Base-by-base conservation (phyloP, 2,888 invertebrate species). In the Choristoneura rosaceana region DNA sequence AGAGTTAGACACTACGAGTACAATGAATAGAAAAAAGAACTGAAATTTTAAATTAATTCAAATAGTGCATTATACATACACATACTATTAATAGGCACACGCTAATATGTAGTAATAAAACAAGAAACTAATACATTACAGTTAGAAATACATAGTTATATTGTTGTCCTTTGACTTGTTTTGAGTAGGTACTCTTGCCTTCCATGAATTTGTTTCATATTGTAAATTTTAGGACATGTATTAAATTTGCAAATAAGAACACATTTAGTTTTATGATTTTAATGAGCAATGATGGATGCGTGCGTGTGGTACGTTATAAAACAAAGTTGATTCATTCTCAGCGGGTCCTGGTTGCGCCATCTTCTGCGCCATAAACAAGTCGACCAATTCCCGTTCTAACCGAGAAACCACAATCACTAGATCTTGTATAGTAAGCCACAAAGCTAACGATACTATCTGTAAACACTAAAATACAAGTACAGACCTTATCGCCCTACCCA, bases 391-490 rank as follows among this genome's bases (percentile, higher is more conserved):
- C 71, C 77, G 76, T 76, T 76, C 77, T 76, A 76, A 78, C 76
- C 74, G 76, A 75, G 76, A 76, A 79, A 80, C 78, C 79, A 78
- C 80, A 80, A 76, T 77, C 77, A 75, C 78, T 80, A 69, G 68
- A 68, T 76, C 73, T 43, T 70, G 76, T 76, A 77, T 76, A 76
- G 74, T 77, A 73, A 38, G 59, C 59, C 63, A 69, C 73, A 69
- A 69, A 69, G 68, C 63, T 63, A 64, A 43, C 50, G 64, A 69
- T 67, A 58, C 71, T 58, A 67, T 58, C 66, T 61, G 64, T 25
- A 17, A 55, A 67, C 17, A 64, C 50, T 43, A 15, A 50, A 17
- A 64, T 15, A 4, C 69, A n/a, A 69, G 45, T 73, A 61, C 62
- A 45, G 14, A 52, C 74, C 64, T 64, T 74, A 71, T 74, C 62